Evolutionary conservation across 2,888 invertebrate species (phyloP), one percentile per base, ranked within the genome.

Genomic region (Eristalinus aeneus): DNA sequence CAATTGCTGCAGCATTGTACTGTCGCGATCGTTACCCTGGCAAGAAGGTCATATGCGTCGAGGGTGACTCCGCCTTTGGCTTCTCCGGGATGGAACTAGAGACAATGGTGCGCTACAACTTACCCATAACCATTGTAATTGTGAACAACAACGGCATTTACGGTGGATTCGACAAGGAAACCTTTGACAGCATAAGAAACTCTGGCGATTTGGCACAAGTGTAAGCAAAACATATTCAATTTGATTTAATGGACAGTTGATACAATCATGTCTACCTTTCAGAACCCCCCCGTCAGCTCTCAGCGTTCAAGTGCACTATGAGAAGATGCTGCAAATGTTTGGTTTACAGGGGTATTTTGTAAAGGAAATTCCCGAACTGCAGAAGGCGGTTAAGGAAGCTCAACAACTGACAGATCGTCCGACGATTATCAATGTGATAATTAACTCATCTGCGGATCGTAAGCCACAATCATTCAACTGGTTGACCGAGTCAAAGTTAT

Each of bases 51-150:
- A 93, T 99, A 74, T 98, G 98, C 91, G 96, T 99, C 0, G 98
- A 98, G 93, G 99, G 99, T 0, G 99, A 99, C 92, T 98, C 98
- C 56, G 99, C 99, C 0, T 98, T 99, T 93, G 99, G 99, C 1
- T 99, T 99, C 93, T 98, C 98, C 31, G 99, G 97, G 90, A 98
- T 99, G 98, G 99, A 99, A 94, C 94, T 99, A 31, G 99, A 99
- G 93, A 99, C 99, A 0, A 97, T 98, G 95, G 95, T 96, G 90
- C 96, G 98, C 82, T 98, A 99, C 93, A 96, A 97, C 90, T 93
- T 99, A 88, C 98, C 99, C 0, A 95, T 99, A 32, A 95, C 97
- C 39, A 95, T 98, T 78, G 94, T 99, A 2, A 95, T 99, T 84
- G 95, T 99, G 6, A 99, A 99, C 93, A 99, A 99, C 93, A 98